phyloP scores from a whole-genome alignment of 2,888 invertebrate species.

The Harmothoe impar region DNA sequence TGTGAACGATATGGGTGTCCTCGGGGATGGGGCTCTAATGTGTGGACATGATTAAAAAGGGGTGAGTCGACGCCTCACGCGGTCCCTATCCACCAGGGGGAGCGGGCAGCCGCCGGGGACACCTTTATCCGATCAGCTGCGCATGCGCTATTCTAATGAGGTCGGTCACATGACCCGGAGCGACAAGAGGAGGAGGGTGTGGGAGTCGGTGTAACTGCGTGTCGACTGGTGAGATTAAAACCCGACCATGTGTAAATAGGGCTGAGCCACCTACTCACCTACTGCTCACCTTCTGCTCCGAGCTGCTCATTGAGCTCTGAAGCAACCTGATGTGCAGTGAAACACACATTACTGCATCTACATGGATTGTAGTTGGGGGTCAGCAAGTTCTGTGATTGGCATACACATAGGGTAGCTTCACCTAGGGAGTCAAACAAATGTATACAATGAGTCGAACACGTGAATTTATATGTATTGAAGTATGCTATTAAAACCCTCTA shows the following conservation, averaged over 20 bases:
- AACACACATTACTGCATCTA: no score
- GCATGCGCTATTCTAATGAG: conserved; percentile 59
- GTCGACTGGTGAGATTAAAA: not conserved
- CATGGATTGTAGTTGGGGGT: no score
- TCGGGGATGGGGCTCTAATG: conserved; percentile 32
- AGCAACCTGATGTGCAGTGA: no score
- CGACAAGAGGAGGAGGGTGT: conserved; percentile 12
- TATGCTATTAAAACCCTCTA: no score
- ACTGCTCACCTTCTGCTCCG: no score
- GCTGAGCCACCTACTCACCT: not conserved
- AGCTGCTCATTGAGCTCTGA: no score
- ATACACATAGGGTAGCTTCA: no score
- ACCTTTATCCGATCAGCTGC: conserved; percentile 58
- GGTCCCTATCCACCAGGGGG: not conserved
- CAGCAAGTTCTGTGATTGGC: no score
- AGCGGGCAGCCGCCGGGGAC: not conserved
- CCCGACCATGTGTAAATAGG: conserved; percentile 7
- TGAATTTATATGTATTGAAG: no score
- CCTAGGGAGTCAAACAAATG: no score
- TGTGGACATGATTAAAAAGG: conserved; percentile 31
- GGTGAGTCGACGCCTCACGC: not conserved
- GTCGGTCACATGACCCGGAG: conserved; percentile 52
- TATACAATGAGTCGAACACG: no score
- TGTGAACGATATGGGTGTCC: not conserved
- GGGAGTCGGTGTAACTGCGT: not conserved